Conservation (phyloP, 2,888 invertebrate genomes). For the Cataglyphis livida region DNA sequence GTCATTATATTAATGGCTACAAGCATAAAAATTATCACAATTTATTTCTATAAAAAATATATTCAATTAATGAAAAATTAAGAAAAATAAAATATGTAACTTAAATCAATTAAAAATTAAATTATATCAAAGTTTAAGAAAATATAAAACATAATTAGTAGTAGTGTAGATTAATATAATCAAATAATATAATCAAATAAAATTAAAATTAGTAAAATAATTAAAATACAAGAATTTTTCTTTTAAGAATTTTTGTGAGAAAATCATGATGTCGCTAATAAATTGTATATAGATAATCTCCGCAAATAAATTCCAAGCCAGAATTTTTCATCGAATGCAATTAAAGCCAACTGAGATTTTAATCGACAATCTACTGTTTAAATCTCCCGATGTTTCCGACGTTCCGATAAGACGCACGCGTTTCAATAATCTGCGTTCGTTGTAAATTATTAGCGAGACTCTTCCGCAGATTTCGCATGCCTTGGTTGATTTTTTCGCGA, state of each 20-base stretch:
- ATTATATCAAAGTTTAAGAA: background rate
- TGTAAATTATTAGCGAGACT: slow-evolving; percentile 50
- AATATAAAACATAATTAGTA: background rate
- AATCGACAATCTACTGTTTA: slow-evolving; percentile 25
- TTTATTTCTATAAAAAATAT: background rate
- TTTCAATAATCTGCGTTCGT: slow-evolving; percentile 48
- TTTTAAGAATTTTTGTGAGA: slow-evolving; percentile 1
- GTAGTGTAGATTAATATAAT: background rate
- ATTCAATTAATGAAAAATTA: slow-evolving; percentile 12
- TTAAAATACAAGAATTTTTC: background rate
- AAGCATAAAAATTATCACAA: background rate
- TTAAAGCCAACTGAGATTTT: background rate
- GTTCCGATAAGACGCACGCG: slow-evolving; percentile 30
- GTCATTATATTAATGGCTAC: slow-evolving; percentile 31
- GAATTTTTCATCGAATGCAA: background rate
- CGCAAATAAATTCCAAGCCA: background rate
- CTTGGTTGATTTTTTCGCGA: slow-evolving; percentile 35
- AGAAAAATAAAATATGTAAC: background rate
- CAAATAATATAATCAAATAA: background rate
- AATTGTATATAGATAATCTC: slow-evolving; percentile 2
- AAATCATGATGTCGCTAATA: background rate
- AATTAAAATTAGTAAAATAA: background rate
- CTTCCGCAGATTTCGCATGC: slow-evolving; percentile 33
- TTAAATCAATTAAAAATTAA: background rate
- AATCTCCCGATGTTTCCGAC: slow-evolving; percentile 15